Conservation (phyloP, 1,140 invertebrate species). For the Drosophila yakuba region DNA sequence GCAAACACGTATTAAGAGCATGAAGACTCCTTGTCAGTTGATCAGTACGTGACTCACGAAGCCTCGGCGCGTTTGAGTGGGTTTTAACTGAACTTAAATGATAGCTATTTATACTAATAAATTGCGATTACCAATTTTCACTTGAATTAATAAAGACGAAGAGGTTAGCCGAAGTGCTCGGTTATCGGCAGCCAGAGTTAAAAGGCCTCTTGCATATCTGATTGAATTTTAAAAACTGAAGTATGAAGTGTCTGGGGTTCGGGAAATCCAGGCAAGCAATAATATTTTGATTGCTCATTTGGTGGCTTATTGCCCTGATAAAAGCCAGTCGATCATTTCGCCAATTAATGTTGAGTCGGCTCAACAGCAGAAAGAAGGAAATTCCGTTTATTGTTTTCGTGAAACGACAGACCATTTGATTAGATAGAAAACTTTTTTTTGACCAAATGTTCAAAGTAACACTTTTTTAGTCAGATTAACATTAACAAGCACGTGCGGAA, state of each 20-base stretch:
- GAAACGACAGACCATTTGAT: conserved; percentile 3
- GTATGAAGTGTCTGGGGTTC: conserved; percentile 18
- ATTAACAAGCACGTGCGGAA: neutral
- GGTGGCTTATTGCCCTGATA: conserved; percentile 7
- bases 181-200: conserved; percentile 1
- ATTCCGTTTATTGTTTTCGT: conserved; percentile 17
- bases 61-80: neutral
- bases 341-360: conserved; percentile 13
- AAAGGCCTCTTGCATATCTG: conserved; percentile 25
- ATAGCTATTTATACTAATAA: conserved; percentile 5
- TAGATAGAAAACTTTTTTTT: conserved; percentile 5
- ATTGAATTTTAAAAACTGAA: conserved; percentile 14
- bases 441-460: neutral
- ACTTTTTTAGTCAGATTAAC: neutral
- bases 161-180: neutral
- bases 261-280: conserved; percentile 13
- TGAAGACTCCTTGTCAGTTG: neutral
- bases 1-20: conserved; percentile 6
- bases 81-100: conserved; percentile 20
- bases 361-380: conserved; percentile 1
- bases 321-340: neutral
- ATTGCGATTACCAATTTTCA: neutral
- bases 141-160: conserved; percentile 2
- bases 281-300: conserved; percentile 35
- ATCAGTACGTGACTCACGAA: conserved; percentile 7